Base-by-base conservation (phyloP, 2,888 invertebrate genomes). In the Cylindroiulus punctatus region DNA sequence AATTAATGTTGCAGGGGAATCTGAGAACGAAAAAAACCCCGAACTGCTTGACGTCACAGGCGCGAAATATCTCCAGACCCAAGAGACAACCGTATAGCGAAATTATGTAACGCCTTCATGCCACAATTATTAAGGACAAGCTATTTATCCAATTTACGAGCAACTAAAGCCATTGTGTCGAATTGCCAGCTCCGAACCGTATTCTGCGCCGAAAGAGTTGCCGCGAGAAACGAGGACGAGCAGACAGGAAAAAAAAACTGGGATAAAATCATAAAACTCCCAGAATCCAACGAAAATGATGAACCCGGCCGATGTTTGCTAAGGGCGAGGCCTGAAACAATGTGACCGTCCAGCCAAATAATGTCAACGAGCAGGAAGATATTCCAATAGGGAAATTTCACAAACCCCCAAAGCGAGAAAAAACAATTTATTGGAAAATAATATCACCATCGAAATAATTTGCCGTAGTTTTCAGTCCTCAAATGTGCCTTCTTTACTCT, bases 121-220 rank as follows among this genome's bases (percentile, higher is more conserved):
- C 26, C 65, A 65, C 26, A 65, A 26, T 65, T 65, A 65, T 26
- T 65, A 65, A 65, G 65, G 65, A 22, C 65, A 65, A 65, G 65
- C 65, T 65, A 65, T 65, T 65, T 65, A 65, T 65, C n/a, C 65
- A 65, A 65, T 65, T 65, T 65, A 65, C 65, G 65, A 65, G 65
- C 65, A 65, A 65, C 65, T 65, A 65, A 65, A 65, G 1, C 65
- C 65, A 26, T 65, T 65, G 65, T 65, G 26, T 65, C 8, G 65
- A 65, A 26, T 65, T 65, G 65, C 26, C 26, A 65, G 19, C 26
- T 22, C 65, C 26, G n/a, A 26, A 65, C 26, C 65, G n/a, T 26
- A 7, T 26, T 65, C 22, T 65, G 1, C 26, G 65, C 26, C 65
- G 26, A 65, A 65, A 65, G 26, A 26, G 65, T 65, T 65, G 65